Evolutionary conservation across 2,888 invertebrate genomes (phyloP).

Genomic region (Apodemia hepburni): DNA sequence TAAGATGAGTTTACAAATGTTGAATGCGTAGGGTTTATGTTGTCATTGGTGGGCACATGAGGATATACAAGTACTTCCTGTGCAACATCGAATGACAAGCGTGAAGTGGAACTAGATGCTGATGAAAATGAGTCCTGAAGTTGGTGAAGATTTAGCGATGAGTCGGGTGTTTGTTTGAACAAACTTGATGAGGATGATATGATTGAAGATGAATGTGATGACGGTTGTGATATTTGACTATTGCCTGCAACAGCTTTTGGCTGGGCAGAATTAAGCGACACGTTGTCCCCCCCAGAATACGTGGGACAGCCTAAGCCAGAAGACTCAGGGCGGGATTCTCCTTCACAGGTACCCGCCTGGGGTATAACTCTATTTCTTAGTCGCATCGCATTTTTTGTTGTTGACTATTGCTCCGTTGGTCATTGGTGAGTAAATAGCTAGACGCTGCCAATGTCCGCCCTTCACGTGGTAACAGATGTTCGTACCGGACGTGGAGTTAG

Average conservation of each 20-base stretch:
- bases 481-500: conserved; percentile 23
- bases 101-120: background rate
- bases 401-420: conserved; percentile 18
- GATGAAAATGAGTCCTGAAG: background rate
- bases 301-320: conserved; percentile 11
- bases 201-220: conserved; percentile 4
- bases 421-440: conserved; percentile 13
- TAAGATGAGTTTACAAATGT: background rate
- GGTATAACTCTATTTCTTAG: conserved; percentile 19
- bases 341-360: conserved; percentile 21
- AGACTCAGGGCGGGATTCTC: conserved; percentile 17
- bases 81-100: conserved; percentile 1
- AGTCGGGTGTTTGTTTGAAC: background rate
- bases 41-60: background rate
- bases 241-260: conserved; percentile 16
- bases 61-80: background rate
- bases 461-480: conserved; percentile 22
- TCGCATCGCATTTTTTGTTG: conserved; percentile 17
- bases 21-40: background rate
- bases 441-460: conserved; percentile 23
- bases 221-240: background rate
- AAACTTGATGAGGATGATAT: background rate
- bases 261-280: conserved; percentile 19
- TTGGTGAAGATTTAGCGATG: background rate
- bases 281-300: conserved; percentile 21